Evolutionary conservation across 1,140 invertebrate species (phyloP).

Genomic region (Trichonephila clavipes): DNA sequence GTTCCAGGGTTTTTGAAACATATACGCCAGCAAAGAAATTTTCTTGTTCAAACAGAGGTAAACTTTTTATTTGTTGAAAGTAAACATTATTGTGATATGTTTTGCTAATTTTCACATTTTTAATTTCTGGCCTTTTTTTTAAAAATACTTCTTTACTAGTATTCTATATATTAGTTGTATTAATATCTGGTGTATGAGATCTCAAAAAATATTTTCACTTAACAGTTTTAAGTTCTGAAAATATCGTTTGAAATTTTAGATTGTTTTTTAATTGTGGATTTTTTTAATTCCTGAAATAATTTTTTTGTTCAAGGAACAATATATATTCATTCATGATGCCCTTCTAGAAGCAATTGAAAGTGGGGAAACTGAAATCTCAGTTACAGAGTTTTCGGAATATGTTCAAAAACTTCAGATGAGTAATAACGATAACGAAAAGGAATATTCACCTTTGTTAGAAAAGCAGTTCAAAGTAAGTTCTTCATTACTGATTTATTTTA

Average conservation of each 20-base stretch:
- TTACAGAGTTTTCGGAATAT: slow-evolving; percentile 85
- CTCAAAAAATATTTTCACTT: neutral
- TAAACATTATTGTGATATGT: neutral
- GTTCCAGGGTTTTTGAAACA: slow-evolving; percentile 95
- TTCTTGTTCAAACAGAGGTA: slow-evolving; percentile 84
- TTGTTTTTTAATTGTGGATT: neutral
- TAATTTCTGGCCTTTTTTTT: too few relatives aligned
- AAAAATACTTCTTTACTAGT: too few relatives aligned
- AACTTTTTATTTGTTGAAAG: neutral
- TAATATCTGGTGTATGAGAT: too few relatives aligned
- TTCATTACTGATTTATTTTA: neutral
- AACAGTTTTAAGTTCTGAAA: too few relatives aligned
- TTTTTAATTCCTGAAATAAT: neutral
- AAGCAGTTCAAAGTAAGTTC: slow-evolving; percentile 77
- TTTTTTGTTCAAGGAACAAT: slow-evolving; percentile 86
- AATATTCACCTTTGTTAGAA: slow-evolving; percentile 77
- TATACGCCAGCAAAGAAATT: slow-evolving; percentile 87
- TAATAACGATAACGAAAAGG: slow-evolving; percentile 76
- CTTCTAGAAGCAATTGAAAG: slow-evolving; percentile 94
- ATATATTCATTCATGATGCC: slow-evolving; percentile 98
- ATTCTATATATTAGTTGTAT: too few relatives aligned
- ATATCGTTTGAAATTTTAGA: neutral
- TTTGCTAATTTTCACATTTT: neutral
- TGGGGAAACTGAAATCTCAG: slow-evolving; percentile 91
- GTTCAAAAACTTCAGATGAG: slow-evolving; percentile 84